phyloP scores from a whole-genome alignment of 1,140 invertebrate genomes.

The Mercenaria mercenaria region DNA sequence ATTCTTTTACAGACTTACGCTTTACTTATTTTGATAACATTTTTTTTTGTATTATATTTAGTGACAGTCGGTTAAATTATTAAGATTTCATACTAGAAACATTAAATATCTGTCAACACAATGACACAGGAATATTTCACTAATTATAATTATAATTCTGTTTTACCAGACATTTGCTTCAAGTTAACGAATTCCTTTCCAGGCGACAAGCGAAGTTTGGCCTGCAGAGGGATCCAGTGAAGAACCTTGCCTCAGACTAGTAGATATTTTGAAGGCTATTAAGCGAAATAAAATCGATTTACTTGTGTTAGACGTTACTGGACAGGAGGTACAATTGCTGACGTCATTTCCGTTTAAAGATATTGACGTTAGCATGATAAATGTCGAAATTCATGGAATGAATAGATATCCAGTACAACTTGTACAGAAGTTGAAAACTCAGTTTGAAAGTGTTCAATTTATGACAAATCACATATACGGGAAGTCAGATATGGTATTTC shows the following conservation, averaged over 20 bases:
- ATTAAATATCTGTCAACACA: too few species aligned
- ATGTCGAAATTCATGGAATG: neutral
- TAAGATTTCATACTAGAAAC: too few species aligned
- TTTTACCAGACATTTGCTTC: too few species aligned
- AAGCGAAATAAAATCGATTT: neutral
- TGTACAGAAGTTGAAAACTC: neutral
- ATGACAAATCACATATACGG: neutral
- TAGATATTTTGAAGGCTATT: neutral
- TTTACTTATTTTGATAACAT: too few species aligned
- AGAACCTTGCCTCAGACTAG: neutral
- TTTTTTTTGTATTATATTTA: too few species aligned
- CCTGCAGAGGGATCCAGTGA: neutral
- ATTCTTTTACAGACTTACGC: too few species aligned
- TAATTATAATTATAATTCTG: too few species aligned
- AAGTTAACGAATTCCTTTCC: too few species aligned
- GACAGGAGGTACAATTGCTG: neutral
- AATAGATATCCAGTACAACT: neutral
- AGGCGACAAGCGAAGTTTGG: neutral
- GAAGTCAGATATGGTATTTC: neutral
- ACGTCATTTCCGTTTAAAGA: slow-evolving; percentile 7
- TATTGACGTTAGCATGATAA: neutral
- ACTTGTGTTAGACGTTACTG: neutral
- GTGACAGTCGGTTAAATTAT: too few species aligned
- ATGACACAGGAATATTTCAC: too few species aligned
- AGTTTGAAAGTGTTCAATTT: neutral